Conservation (phyloP, 2,113 vertebrate genomes). For the Tupaia tana region DNA sequence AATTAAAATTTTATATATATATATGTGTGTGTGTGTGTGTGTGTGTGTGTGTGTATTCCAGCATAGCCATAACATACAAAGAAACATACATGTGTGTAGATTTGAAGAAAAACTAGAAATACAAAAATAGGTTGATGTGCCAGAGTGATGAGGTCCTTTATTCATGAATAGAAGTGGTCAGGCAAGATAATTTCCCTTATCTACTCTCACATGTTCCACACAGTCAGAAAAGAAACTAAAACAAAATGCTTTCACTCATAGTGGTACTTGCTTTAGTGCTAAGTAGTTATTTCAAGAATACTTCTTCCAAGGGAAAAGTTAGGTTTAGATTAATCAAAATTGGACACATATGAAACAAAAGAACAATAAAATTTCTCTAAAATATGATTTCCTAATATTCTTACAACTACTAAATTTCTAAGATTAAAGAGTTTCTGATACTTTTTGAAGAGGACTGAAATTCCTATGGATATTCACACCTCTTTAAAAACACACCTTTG, state of each 20-base stretch:
- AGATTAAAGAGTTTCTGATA: background rate
- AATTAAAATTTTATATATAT: too few species aligned
- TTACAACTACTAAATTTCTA: constrained; percentile 40
- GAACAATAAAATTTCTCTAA: background rate
- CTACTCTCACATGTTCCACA: background rate
- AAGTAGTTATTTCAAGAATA: constrained; percentile 5
- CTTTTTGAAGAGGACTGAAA: background rate
- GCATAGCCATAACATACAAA: background rate
- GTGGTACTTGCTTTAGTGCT: background rate
- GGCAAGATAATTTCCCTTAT: background rate
- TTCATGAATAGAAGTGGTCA: too few species aligned
- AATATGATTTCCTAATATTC: constrained; percentile 11
- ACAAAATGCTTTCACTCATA: background rate
- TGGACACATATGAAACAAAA: background rate
- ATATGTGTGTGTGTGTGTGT: too few species aligned
- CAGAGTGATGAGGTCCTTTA: background rate
- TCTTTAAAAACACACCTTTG: constrained; percentile 28
- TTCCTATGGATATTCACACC: background rate
- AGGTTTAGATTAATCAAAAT: constrained; percentile 29
- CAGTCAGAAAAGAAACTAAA: constrained; percentile 26
- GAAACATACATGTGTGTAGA: background rate
- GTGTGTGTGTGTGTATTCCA: too few species aligned
- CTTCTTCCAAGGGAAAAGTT: background rate
- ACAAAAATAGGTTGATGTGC: constrained; percentile 27
- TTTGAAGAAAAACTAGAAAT: constrained; percentile 2